Base-by-base conservation (phyloP, 2,113 vertebrate genomes). In the Carettochelys insculpta region DNA sequence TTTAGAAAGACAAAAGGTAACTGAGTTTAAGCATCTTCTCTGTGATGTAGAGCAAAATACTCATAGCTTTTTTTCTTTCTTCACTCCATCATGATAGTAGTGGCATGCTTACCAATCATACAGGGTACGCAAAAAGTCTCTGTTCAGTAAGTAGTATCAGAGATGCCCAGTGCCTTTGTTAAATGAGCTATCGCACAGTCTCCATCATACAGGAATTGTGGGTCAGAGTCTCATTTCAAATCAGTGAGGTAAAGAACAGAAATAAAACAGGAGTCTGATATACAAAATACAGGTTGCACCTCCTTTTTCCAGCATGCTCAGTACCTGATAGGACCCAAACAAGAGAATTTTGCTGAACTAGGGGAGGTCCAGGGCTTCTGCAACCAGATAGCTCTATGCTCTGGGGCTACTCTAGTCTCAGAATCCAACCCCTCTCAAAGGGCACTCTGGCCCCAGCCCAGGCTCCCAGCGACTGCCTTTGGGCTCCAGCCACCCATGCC, bases 111-210 rank as follows among this genome's bases (percentile, higher is more conserved):
- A n/a, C n/a, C n/a, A 68, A 68, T 61, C 71, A 31, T 5, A 61
- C 54, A 6, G 31, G 0, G 1, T 12, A 2, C 6, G 3, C 3
- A 73, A 31, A 83, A 47, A 24, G 14, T 31, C 65, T 77, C 47
- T 56, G 31, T 68, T 38, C 29, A 53, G 38, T 52, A 52, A 78
- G 31, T 25, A 22, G 25, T 38, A 78, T 78, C 17, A 38, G 61
- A 83, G 56, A 56, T 22, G 16, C 27, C 0, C 1, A 16, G 27
- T 47, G 41, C 11, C 31, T 77, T 78, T 34, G 43, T 73, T 56
- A 41, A 43, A 50, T 34, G 43, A 51, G 14, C 34, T 2, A 5
- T 19, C 1, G 13, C 31, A 58, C 58, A 41, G 4, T 34, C 43
- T 31, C 31, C 68, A 13, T 54, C 0, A 1, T 31, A 34, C 9